Evolutionary conservation across 2,797 vertebrate genomes (phyloP).

Genomic region (Cuniculus paca): DNA sequence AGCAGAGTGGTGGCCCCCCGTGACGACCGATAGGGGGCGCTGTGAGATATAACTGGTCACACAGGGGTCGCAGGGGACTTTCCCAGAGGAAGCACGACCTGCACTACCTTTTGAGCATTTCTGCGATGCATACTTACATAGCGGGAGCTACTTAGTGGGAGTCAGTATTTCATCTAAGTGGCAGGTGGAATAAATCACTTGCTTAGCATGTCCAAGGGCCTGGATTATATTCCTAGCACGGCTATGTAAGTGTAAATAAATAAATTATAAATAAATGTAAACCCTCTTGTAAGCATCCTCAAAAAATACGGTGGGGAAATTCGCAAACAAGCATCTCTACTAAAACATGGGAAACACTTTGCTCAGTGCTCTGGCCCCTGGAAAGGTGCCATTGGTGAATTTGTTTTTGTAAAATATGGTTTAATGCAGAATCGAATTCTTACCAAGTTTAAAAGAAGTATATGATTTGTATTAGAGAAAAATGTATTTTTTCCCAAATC

Average conservation of each 20-base stretch:
- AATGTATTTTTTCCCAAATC: neutral
- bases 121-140: neutral
- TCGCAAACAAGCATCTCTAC: neutral
- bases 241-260: neutral
- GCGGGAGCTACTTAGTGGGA: neutral
- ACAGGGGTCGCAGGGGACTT: neutral
- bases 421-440: neutral
- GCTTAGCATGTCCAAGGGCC: neutral
- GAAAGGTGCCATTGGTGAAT: neutral
- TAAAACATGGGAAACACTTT: neutral
- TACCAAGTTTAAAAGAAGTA: neutral
- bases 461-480: neutral
- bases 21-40: neutral
- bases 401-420: neutral
- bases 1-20: rapidly evolving
- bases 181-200: neutral
- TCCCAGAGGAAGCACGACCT: neutral
- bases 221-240: neutral
- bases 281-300: neutral
- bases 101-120: neutral
- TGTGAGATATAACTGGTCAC: neutral
- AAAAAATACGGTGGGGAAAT: neutral
- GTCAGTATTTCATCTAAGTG: neutral
- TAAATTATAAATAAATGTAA: slow-evolving; percentile 2
- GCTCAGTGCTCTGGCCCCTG: neutral